Base-by-base conservation (phyloP, 2,113 vertebrate species). In the Actenoides lindsayi region DNA sequence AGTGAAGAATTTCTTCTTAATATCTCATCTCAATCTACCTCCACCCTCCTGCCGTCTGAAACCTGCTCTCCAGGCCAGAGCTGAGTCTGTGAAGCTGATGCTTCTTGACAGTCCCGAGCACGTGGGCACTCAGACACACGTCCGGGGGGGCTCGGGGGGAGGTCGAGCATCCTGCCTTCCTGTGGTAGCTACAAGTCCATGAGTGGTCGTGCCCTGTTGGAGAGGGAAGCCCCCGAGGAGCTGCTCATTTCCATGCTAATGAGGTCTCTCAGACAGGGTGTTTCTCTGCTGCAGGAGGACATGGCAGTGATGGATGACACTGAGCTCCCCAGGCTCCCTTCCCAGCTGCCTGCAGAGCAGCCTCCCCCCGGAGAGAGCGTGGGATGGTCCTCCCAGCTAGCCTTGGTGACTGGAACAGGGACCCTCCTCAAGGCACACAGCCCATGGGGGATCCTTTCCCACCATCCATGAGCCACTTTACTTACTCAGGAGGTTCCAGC, bases 311-410 rank as follows among this genome's bases (percentile, higher is more conserved):
- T 46, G 81, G 81, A 85, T 69, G 81, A 16, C 33, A 37, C 50
- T 42, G 25, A 15, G 46, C 41, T 84, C 59, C 82, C 70, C 60
- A 11, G 1, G 39, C 73, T 78, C 65, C 37, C n/a, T 27, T 4
- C 28, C 23, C 42, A 27, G 64, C 54, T 57, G 70, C 83, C 42
- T 51, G 77, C 63, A 4, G 42, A 57, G 33, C 70, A n/a, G 31
- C 48, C 18, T 37, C 1, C 15, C 15, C 31, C 17, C 31, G 2
- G 15, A 18, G 35, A 1, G 5, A 68, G 33, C 3, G 1, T 3
- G 4, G 48, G 46, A 18, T 11, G 23, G n/a, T 14, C 64, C 16
- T 8, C 70, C 48, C 41, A 24, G 31, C 62, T 17, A 1, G 2
- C n/a, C 28, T 11, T 9, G n/a, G 15, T 13, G 5, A 1, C 30